Conservation (phyloP, 2,888 invertebrate genomes). For the Trachelus stipa region DNA sequence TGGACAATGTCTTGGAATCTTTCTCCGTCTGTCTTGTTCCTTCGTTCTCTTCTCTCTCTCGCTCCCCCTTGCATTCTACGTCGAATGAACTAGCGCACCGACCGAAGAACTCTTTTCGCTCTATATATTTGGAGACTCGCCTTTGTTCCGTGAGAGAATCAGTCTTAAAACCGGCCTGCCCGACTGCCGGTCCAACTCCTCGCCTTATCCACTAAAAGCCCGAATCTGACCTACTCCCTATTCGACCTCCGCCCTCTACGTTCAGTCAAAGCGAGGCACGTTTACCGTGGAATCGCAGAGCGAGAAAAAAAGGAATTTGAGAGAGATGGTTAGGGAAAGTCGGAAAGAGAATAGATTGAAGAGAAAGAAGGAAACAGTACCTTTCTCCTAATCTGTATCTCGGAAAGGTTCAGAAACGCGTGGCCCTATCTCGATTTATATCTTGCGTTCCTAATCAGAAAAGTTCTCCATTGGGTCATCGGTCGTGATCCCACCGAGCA, state of each 20-base stretch:
- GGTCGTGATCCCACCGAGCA: not conserved
- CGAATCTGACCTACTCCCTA: conserved; percentile 5
- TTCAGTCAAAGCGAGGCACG: not conserved
- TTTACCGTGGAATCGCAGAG: not conserved
- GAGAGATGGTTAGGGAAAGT: not conserved
- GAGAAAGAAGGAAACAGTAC: not conserved
- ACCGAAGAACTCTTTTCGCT: not conserved
- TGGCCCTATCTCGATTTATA: not conserved
- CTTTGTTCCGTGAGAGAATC: conserved; percentile 4
- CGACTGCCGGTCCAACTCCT: not conserved
- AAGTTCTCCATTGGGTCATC: not conserved
- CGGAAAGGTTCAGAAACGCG: not conserved
- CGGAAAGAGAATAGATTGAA: not conserved
- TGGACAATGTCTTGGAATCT: conserved; percentile 30
- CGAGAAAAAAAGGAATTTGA: not conserved
- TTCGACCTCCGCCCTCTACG: not conserved
- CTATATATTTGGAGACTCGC: not conserved
- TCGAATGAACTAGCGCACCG: not conserved
- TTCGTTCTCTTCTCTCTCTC: not conserved
- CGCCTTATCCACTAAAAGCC: not conserved
- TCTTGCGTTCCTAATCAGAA: no score
- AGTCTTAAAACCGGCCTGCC: conserved; percentile 3
- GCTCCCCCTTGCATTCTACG: not conserved
- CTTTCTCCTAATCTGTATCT: not conserved
- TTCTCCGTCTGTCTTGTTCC: not conserved